A percentile compares a stretch with the other conserved stretches of the same genome.
Conservation (phyloP, 2,113 vertebrate species). For the Psilopsiagon aurifrons region DNA sequence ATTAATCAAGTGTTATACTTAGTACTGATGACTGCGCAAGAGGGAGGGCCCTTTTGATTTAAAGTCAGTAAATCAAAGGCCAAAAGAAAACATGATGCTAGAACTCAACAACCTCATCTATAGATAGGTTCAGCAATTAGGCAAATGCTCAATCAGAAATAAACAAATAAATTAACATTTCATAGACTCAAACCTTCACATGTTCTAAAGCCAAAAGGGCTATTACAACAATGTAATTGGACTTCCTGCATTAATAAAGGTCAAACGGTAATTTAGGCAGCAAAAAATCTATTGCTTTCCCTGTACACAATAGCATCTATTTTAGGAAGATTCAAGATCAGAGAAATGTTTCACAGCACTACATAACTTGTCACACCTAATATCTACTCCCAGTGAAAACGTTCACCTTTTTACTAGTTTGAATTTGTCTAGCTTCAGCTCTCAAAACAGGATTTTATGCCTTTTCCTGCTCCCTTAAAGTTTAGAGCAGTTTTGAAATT, state of each 20-base stretch:
- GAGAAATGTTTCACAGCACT: neutral
- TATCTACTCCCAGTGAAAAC: neutral
- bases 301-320: neutral
- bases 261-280: neutral
- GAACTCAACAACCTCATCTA: neutral
- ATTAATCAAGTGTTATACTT: neutral
- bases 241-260: neutral
- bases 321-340: neutral
- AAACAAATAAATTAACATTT: neutral
- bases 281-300: neutral
- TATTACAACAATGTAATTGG: neutral
- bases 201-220: neutral
- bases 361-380: neutral
- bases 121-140: neutral
- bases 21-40: neutral
- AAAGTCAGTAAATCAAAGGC: neutral
- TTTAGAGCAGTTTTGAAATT: neutral
- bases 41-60: neutral
- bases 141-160: neutral
- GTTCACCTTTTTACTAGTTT: neutral
- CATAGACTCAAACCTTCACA: neutral
- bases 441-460: neutral
- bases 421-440: neutral
- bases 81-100: neutral
- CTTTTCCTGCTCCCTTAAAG: neutral